These are phyloP conservation scores for Struthidea cinerea DNA, from an alignment of 2,113 vertebrate species.

Conservation along the genomic window DNA sequence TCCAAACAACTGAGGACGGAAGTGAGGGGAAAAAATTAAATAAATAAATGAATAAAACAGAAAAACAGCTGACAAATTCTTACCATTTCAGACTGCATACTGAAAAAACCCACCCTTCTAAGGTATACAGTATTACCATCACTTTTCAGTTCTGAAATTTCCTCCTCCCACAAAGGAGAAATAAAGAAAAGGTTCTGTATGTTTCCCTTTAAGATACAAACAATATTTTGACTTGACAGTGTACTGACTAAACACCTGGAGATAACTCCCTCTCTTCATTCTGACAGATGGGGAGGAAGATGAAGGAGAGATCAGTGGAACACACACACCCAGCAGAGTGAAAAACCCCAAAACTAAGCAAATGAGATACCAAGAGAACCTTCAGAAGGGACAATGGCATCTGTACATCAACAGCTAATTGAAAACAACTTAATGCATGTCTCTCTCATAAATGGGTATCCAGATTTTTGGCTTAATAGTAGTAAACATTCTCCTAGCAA, in stretches of 20 bases:
- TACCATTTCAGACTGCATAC: background rate
- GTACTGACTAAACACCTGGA: background rate
- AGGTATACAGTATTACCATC: background rate
- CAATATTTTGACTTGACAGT: background rate
- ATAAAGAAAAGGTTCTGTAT: background rate
- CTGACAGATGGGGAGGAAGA: background rate
- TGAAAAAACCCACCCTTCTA: background rate
- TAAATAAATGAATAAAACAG: background rate
- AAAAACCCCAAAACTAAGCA: background rate
- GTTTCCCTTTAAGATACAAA: background rate
- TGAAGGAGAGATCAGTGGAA: background rate
- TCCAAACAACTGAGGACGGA: background rate
- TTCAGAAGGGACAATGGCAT: background rate
- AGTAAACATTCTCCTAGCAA: background rate
- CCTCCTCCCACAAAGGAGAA: background rate
- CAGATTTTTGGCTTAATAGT: background rate
- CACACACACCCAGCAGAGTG: fast-evolving
- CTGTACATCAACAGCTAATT: background rate
- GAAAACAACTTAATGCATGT: background rate
- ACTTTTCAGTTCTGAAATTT: background rate
- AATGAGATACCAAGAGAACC: background rate
- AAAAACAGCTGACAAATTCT: background rate
- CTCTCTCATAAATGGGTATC: background rate
- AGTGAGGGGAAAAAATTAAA: background rate
- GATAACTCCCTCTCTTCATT: background rate